Evolutionary conservation across 1,140 invertebrate species (phyloP).

Genomic region (Atta cephalotes): DNA sequence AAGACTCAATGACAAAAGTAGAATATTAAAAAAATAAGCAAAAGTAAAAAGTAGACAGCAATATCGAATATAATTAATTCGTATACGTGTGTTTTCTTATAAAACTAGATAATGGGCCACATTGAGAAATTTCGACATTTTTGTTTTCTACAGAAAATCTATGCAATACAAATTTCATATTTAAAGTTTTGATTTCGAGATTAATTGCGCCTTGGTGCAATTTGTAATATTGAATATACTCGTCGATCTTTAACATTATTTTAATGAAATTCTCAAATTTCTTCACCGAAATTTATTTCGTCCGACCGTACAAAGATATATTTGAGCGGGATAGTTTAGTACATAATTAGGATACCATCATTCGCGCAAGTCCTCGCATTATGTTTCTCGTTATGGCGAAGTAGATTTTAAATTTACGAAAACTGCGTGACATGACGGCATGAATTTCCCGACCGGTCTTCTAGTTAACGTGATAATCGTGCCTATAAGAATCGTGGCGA

Average conservation of each 20-base stretch:
- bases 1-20: too few species aligned
- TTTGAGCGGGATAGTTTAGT: neutral
- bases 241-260: neutral
- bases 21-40: too few species aligned
- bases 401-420: conserved; percentile 6
- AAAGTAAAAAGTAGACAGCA: neutral
- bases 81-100: neutral
- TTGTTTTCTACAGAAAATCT: neutral
- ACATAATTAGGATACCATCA: neutral
- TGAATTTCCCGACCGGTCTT: conserved; percentile 68
- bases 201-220: neutral
- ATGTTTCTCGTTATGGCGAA: conserved; percentile 50
- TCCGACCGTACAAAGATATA: neutral
- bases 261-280: neutral
- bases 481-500: neutral
- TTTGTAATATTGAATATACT: neutral
- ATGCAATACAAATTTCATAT: conserved; percentile 3
- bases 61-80: conserved; percentile 28
- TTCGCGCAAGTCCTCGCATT: conserved; percentile 63
- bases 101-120: neutral
- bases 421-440: conserved; percentile 8
- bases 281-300: neutral
- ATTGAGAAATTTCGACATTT: neutral
- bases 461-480: conserved; percentile 77
- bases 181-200: neutral